Evolutionary conservation across 92 coral and sea anemone genomes (phyloP).

Genomic region (Heteractis magnifica): DNA sequence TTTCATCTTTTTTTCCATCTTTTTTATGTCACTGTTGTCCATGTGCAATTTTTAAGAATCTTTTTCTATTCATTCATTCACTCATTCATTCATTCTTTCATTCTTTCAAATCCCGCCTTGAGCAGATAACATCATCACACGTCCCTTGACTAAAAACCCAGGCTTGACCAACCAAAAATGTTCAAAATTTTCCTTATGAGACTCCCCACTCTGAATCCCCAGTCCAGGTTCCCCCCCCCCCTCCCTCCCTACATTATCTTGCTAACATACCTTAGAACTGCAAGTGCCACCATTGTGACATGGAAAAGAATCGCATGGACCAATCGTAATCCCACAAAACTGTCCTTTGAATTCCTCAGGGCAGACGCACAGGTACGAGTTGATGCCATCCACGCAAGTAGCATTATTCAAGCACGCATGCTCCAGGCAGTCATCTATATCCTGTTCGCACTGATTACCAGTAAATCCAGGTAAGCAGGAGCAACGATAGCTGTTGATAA

Average conservation of each 20-base stretch:
- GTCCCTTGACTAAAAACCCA: background rate
- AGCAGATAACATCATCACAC: background rate
- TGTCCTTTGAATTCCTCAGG: slow-evolving; percentile 31
- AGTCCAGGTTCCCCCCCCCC: background rate
- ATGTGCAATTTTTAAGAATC: no score
- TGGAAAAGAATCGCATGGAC: slow-evolving; percentile 54
- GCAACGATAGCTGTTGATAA: slow-evolving; percentile 35
- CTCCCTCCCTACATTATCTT: background rate
- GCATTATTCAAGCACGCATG: slow-evolving; percentile 26
- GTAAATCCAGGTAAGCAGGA: slow-evolving; percentile 43
- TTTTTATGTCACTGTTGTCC: no score
- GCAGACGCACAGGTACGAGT: slow-evolving; percentile 39
- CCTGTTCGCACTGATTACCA: slow-evolving; percentile 32
- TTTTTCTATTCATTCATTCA: no score
- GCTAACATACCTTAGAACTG: slow-evolving; percentile 26
- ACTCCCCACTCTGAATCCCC: background rate
- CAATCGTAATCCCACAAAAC: slow-evolving; percentile 24
- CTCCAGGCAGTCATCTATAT: slow-evolving; percentile 41
- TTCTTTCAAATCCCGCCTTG: background rate
- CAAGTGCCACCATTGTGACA: slow-evolving; percentile 42
- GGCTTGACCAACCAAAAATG: background rate
- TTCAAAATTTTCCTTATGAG: no score
- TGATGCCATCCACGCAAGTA: slow-evolving; percentile 43
- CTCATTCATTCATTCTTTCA: no score
- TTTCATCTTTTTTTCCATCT: no score